Conservation (phyloP, 2,888 invertebrate genomes). For the Cheilosia pagana region DNA sequence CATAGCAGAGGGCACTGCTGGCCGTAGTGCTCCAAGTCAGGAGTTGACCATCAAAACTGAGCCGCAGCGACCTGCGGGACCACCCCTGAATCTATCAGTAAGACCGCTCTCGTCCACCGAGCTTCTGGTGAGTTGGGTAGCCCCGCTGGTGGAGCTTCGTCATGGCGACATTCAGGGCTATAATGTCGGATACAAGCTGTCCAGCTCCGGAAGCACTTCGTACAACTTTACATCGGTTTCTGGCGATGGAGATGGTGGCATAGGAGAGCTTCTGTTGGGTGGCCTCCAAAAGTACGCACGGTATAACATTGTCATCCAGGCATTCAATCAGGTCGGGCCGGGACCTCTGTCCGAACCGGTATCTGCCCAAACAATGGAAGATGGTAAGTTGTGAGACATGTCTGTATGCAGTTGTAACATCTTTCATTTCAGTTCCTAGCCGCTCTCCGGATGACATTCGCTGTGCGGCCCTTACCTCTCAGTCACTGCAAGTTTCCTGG, state of each 20-base stretch:
- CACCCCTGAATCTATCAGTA: constrained; percentile 87
- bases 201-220: constrained; percentile 84
- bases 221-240: constrained; percentile 89
- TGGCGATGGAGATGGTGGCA: constrained; percentile 88
- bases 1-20: constrained; percentile 90
- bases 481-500: constrained; percentile 91
- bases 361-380: constrained; percentile 89
- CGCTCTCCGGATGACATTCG: constrained; percentile 91
- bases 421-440: constrained; percentile 87
- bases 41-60: constrained; percentile 87
- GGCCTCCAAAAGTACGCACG: constrained; percentile 87
- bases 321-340: constrained; percentile 90
- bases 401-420: not conserved
- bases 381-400: constrained; percentile 84
- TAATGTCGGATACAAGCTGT: constrained; percentile 86
- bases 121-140: constrained; percentile 89
- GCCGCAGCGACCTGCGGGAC: constrained; percentile 89
- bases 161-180: constrained; percentile 91
- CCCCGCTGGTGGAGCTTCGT: constrained; percentile 87
- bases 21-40: constrained; percentile 87
- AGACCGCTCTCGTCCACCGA: constrained; percentile 90
- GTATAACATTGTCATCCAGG: constrained; percentile 89
- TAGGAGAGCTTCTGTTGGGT: constrained; percentile 87
- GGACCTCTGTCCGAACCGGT: constrained; percentile 89
- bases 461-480: constrained; percentile 89